Evolutionary conservation across 2,888 invertebrate species (phyloP), one percentile per base, ranked within the genome.

Genomic region (Halocaridina rubra): DNA sequence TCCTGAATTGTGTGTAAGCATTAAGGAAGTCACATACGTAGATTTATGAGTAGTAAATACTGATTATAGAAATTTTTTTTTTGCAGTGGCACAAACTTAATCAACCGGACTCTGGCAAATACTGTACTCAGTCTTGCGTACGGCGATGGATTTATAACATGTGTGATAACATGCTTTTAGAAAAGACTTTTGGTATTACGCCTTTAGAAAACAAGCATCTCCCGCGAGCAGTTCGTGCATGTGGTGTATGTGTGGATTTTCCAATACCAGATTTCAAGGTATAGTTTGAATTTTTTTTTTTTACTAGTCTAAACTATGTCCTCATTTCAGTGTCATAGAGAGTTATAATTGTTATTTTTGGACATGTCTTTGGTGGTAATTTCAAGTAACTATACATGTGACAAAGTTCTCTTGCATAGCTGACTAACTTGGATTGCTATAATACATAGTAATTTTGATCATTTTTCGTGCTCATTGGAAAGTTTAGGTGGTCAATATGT

Each of bases 61-160:
- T n/a, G n/a, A n/a, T n/a, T n/a, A n/a, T n/a, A n/a, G n/a, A n/a
- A n/a, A n/a, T 3, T 53, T 53, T 53, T 7, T 53, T 53, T 53
- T 78, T 64, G 10, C 53, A 79, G 79, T 79, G 79, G 79, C 79
- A 79, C n/a, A 10, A 8, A 13, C 3, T 10, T 5, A 22, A 79
- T 46, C 79, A 79, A 19, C 33, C 33, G n/a, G 79, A 79, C 46
- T 32, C 67, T n/a, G 69, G 79, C 3, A 67, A 29, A 22, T 69
- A 69, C 30, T 79, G 79, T 53, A 46, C 79, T 10, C 29, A 67
- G 1, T 53, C 79, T 4, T 79, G 79, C 30, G 67, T 69, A 33
- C 33, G 69, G 13, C 69, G 79, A 0, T 79, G 79, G 79, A 69
- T 69, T 7, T 79, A 46, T 69, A 19, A 57, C n/a, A 79, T 79